These are phyloP conservation scores for Poecilus cupreus DNA, from an alignment of 2,888 invertebrate species.

Conservation along the genomic window DNA sequence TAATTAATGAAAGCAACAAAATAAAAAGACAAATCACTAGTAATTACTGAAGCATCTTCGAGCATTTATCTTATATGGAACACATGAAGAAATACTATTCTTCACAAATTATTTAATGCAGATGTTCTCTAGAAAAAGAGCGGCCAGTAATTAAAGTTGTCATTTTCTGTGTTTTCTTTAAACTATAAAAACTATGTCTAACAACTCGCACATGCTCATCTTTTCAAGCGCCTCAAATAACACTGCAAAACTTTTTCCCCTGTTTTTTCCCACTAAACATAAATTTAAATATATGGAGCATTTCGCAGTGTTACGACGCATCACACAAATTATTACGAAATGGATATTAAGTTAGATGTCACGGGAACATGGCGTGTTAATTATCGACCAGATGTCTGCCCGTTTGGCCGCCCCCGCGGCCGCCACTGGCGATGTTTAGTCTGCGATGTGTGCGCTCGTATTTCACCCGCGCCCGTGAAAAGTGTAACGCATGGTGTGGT, in stretches of 20 bases:
- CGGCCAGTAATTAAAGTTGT: too few relatives aligned
- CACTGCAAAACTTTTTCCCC: slow-evolving; percentile 35
- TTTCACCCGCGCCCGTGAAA: slow-evolving; percentile 3
- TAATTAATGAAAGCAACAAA: too few relatives aligned
- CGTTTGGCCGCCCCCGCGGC: not conserved
- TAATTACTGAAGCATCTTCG: not conserved
- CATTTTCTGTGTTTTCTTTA: too few relatives aligned
- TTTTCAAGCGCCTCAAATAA: not conserved
- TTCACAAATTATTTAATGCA: too few relatives aligned
- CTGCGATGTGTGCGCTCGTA: slow-evolving; percentile 45
- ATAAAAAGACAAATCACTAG: not conserved
- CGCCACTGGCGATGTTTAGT: slow-evolving; percentile 54
- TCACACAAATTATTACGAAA: slow-evolving; percentile 60
- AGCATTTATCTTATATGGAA: too few relatives aligned
- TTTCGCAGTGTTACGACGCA: slow-evolving; percentile 43
- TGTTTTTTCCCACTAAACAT: slow-evolving; percentile 12
- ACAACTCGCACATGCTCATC: not conserved
- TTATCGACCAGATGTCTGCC: slow-evolving; percentile 63
- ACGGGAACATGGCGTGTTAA: slow-evolving; percentile 61
- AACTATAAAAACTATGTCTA: slow-evolving; percentile 9
- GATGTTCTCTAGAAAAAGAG: too few relatives aligned
- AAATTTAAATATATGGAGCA: slow-evolving; percentile 56
- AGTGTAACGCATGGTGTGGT: slow-evolving; percentile 13
- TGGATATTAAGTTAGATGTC: slow-evolving; percentile 59
- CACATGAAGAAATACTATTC: too few relatives aligned